A percentile compares a stretch with the other conserved stretches of the same genome.
These are phyloP conservation scores for Myiozetetes cayanensis DNA, from an alignment of 2,113 vertebrate species.

Conservation along the genomic window DNA sequence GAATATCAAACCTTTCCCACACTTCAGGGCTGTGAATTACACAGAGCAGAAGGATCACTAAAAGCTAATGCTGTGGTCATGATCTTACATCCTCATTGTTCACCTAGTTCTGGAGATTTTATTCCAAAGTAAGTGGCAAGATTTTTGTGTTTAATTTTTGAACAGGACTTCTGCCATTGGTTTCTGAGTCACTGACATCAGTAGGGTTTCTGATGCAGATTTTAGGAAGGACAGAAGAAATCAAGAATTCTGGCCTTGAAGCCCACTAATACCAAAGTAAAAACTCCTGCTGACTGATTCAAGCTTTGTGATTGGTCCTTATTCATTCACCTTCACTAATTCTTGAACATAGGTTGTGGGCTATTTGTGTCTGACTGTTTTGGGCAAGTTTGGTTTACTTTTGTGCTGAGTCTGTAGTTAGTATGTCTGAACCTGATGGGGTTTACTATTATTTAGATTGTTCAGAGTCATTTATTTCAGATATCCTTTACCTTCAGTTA, in stretches of 20 bases:
- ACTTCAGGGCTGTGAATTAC: neutral
- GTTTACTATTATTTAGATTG: neutral
- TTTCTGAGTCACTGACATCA: neutral
- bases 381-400: neutral
- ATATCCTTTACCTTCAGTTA: neutral
- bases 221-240: neutral
- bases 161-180: neutral
- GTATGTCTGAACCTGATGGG: neutral
- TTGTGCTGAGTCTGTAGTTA: neutral
- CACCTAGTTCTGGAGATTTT: neutral
- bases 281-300: neutral
- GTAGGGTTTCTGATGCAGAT: neutral
- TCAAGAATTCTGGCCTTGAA: fast-evolving
- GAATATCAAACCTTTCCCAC: neutral
- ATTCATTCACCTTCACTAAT: neutral
- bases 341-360: neutral
- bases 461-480: neutral
- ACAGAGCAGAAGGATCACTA: neutral
- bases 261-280: neutral
- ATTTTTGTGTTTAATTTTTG: neutral
- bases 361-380: neutral
- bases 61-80: neutral
- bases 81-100: neutral
- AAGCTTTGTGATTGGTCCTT: neutral
- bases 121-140: neutral